These are phyloP conservation scores for Chaetodon trifascialis DNA, from an alignment of 2,113 vertebrate genomes.

Conservation along the genomic window DNA sequence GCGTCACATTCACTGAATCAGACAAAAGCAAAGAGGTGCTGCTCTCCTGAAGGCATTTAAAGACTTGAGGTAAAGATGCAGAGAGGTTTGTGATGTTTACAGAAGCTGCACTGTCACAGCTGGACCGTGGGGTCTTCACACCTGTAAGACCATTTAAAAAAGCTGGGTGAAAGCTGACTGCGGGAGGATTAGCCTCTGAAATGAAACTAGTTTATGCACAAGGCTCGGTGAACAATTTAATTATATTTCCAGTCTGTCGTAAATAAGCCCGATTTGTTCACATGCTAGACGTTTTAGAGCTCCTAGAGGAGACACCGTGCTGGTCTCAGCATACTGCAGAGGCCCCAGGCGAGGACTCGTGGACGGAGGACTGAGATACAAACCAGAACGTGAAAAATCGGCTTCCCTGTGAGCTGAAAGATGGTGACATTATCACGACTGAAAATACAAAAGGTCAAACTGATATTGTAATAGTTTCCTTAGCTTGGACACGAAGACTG, in stretches of 20 bases:
- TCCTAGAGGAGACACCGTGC: neutral
- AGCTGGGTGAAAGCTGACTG: neutral
- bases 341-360: neutral
- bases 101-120: neutral
- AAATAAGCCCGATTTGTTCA: neutral
- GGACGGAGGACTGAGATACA: neutral
- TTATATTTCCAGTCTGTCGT: neutral
- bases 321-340: constrained; percentile 7
- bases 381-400: constrained; percentile 16
- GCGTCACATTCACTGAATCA: neutral
- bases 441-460: constrained; percentile 23
- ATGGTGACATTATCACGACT: constrained; percentile 10
- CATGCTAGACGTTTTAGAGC: neutral
- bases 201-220: no score
- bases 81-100: neutral
- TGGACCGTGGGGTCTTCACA: neutral
- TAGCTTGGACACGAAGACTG: neutral
- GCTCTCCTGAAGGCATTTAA: neutral
- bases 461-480: neutral
- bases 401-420: constrained; percentile 1
- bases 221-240: neutral
- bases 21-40: neutral
- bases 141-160: neutral
- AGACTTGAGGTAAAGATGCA: neutral
- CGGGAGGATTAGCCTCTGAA: neutral